Conservation (phyloP, 1,140 invertebrate species). For the Bombus sylvicola region DNA sequence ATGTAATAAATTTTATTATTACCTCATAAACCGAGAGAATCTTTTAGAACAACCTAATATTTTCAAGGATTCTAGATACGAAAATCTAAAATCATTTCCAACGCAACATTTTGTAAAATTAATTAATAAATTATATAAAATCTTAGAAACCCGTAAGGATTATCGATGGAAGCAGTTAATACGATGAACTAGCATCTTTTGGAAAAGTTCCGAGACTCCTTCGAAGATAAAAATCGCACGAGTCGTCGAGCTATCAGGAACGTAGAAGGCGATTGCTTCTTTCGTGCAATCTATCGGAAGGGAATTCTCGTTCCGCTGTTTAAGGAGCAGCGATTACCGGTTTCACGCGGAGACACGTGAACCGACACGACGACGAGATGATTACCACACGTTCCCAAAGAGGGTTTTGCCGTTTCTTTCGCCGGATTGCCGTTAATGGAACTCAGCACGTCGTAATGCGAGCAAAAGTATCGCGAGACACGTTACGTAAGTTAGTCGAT, state of each 20-base stretch:
- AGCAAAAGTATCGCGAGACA: slow-evolving; percentile 41
- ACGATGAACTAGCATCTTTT: too few species aligned
- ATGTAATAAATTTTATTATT: too few species aligned
- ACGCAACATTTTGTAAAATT: too few species aligned
- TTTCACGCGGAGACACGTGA: slow-evolving; percentile 26
- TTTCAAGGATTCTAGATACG: too few species aligned
- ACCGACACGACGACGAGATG: slow-evolving; percentile 10
- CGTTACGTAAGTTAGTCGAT: slow-evolving; percentile 44
- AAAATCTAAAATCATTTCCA: too few species aligned
- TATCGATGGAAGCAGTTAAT: too few species aligned
- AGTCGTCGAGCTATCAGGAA: not conserved
- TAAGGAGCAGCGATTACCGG: slow-evolving; percentile 11
- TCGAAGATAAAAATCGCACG: not conserved
- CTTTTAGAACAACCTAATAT: too few species aligned
- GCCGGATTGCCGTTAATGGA: slow-evolving; percentile 52
- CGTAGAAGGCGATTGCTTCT: not conserved
- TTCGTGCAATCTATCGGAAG: not conserved
- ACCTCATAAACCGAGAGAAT: too few species aligned
- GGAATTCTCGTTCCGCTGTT: not conserved
- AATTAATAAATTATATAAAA: too few species aligned
- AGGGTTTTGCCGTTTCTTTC: slow-evolving; percentile 53
- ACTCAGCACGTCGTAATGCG: slow-evolving; percentile 45
- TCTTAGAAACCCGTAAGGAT: not conserved
- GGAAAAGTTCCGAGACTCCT: too few species aligned
- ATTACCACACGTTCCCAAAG: slow-evolving; percentile 34